phyloP scores from a whole-genome alignment of 1,140 invertebrate species.

The Drosophila navojoa region DNA sequence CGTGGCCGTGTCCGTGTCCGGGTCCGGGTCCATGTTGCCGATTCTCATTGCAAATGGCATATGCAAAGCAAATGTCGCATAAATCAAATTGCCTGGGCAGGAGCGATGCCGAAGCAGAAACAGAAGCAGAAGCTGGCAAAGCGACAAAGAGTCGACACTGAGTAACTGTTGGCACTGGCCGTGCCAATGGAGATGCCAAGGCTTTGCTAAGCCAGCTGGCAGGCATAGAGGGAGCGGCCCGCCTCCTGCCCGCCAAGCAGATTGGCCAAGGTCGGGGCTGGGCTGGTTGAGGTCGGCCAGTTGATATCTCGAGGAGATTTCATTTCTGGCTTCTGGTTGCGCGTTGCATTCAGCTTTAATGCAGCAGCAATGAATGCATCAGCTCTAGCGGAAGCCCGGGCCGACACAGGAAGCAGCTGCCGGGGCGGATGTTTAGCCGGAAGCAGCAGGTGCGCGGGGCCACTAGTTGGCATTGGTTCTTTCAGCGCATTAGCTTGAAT shows the following conservation, averaged over 20 bases:
- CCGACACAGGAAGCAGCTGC: constrained; percentile 8
- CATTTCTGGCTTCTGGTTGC: constrained; percentile 6
- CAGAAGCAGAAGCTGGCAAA: constrained; percentile 6
- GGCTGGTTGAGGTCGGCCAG: background rate
- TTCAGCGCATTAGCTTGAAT: background rate
- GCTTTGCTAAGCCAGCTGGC: constrained; percentile 36
- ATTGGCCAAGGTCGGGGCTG: constrained; percentile 26
- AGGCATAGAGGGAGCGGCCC: background rate
- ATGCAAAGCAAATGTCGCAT: constrained; percentile 63
- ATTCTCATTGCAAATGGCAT: constrained; percentile 47
- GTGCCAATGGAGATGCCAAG: constrained; percentile 7
- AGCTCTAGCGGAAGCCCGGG: constrained; percentile 6
- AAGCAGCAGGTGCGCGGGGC: constrained; percentile 8
- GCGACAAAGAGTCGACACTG: constrained; percentile 64
- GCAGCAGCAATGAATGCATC: background rate
- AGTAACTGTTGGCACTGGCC: constrained; percentile 55
- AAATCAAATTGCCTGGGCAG: constrained; percentile 49
- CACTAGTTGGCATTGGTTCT: background rate
- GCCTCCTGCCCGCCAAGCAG: background rate
- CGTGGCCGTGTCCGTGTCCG: constrained; percentile 16
- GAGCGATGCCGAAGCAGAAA: background rate
- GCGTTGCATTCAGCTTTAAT: constrained; percentile 1
- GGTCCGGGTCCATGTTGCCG: constrained; percentile 16
- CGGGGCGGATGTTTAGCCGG: constrained; percentile 18
- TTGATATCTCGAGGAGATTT: background rate